Evolutionary conservation across 2,797 vertebrate species (phyloP).

Genomic region (Rhabdomys pumilio): DNA sequence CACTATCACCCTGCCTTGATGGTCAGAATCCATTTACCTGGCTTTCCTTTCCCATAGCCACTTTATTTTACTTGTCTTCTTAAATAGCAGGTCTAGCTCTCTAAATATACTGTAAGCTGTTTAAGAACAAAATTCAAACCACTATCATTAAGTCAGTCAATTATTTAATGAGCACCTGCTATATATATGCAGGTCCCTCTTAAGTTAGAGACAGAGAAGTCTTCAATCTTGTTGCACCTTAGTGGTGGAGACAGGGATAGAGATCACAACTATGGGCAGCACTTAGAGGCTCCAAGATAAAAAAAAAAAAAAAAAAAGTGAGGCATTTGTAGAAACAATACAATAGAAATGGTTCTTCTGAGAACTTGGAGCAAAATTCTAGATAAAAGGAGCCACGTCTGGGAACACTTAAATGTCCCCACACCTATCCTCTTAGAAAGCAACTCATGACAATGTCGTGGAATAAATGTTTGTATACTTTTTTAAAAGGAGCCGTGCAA

Average conservation of each 20-base stretch:
- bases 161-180: slow-evolving; percentile 5
- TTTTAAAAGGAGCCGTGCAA: background rate
- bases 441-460: background rate
- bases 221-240: background rate
- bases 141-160: background rate
- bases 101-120: background rate
- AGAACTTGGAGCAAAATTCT: background rate
- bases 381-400: background rate
- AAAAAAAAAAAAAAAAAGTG: background rate
- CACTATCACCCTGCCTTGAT: background rate
- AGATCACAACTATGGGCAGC: slow-evolving; percentile 6
- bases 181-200: background rate
- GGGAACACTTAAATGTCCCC: background rate
- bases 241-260: background rate
- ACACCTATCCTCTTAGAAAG: background rate
- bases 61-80: slow-evolving; percentile 5
- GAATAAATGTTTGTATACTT: background rate
- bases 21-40: background rate
- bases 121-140: slow-evolving; percentile 21
- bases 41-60: background rate
- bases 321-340: background rate
- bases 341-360: background rate
- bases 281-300: background rate
- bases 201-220: background rate
- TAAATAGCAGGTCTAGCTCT: slow-evolving; percentile 22